These are phyloP conservation scores for Regulus satrapa DNA, from an alignment of 2,113 vertebrate species.

Conservation along the genomic window DNA sequence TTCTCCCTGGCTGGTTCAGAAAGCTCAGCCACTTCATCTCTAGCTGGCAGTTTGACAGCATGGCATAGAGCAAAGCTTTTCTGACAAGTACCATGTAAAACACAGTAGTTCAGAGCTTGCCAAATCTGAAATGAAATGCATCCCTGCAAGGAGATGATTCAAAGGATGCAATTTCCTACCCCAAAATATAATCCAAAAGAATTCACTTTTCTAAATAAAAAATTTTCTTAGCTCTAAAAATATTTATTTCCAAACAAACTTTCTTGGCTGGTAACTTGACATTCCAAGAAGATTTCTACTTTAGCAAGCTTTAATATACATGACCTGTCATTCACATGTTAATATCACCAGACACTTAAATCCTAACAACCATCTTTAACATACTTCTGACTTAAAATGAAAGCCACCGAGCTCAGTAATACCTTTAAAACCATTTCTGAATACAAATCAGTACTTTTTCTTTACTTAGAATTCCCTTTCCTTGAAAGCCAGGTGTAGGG, in stretches of 20 bases:
- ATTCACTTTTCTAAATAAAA: neutral
- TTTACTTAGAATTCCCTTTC: neutral
- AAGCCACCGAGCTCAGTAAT: neutral
- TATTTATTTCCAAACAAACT: neutral
- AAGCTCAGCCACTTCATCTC: neutral
- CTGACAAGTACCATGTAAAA: neutral
- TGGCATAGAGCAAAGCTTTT: neutral
- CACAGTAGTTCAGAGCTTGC: neutral
- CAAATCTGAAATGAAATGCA: neutral
- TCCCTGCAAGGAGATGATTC: neutral
- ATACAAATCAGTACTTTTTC: neutral
- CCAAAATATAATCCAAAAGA: neutral
- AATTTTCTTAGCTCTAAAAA: neutral
- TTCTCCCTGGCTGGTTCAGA: neutral
- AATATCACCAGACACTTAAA: neutral
- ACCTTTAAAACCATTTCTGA: neutral
- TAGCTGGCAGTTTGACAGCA: neutral
- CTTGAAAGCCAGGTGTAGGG: neutral
- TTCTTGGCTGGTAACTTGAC: neutral
- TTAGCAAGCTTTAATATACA: neutral
- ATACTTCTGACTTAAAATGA: neutral
- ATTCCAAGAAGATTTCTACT: neutral
- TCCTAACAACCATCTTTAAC: neutral
- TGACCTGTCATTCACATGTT: neutral
- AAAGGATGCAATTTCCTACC: neutral